These are phyloP conservation scores for Acleris holmiana DNA, from an alignment of 2,888 invertebrate genomes.

Conservation along the genomic window DNA sequence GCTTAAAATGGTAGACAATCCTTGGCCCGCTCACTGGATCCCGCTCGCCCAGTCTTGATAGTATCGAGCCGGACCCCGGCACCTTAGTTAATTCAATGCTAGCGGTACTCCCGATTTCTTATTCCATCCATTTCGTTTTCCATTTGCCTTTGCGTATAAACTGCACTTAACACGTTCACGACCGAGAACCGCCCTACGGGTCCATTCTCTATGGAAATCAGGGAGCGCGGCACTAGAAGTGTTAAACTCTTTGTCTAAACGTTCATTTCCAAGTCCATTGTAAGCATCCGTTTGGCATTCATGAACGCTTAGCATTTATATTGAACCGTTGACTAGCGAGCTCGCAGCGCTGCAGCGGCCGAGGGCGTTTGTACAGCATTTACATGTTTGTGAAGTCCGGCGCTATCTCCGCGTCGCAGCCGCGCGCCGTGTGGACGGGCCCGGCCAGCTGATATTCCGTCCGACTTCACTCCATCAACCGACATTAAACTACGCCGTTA, in stretches of 20 bases:
- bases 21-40: background rate
- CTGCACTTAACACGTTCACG: slow-evolving; percentile 23
- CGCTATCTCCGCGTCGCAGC: slow-evolving; percentile 29
- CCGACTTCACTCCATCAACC: slow-evolving; percentile 20
- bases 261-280: slow-evolving; percentile 37
- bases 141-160: slow-evolving; percentile 26
- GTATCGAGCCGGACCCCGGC: background rate
- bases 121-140: slow-evolving; percentile 22
- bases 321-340: slow-evolving; percentile 34
- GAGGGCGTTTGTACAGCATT: slow-evolving; percentile 31
- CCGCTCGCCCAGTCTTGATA: background rate
- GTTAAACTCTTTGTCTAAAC: slow-evolving; percentile 36
- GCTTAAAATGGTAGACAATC: background rate
- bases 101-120: slow-evolving; percentile 13
- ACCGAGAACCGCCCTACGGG: no score
- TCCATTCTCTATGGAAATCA: no score
- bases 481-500: background rate
- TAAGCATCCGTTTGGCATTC: slow-evolving; percentile 37
- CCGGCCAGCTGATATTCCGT: slow-evolving; percentile 24
- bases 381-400: slow-evolving; percentile 38
- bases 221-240: no score
- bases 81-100: background rate
- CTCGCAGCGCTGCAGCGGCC: slow-evolving; percentile 23
- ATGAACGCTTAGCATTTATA: slow-evolving; percentile 38
- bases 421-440: slow-evolving; percentile 29